Evolutionary conservation across 1,140 invertebrate genomes (phyloP), one percentile per base, ranked within the genome.

Genomic region (Aphaenogaster rudis): DNA sequence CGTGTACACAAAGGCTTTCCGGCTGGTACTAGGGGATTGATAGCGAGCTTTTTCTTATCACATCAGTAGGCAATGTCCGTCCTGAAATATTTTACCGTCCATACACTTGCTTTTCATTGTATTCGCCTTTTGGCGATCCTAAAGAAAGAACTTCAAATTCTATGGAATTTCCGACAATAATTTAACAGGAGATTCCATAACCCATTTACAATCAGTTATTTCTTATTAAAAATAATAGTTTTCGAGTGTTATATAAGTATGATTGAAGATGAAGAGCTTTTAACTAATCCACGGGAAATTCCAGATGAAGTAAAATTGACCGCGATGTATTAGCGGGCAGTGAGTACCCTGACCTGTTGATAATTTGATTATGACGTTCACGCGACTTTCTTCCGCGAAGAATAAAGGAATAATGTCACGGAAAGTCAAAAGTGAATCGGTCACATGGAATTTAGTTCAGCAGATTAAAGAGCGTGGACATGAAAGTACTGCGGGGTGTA

Each of bases 21-120:
- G n/a, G 33, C 69, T 61, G 28, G 69, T 63, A 76, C 42, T 36
- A 45, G 9, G 15, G n/a, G 15, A 71, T 54, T 74, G 69, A 74
- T 74, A 74, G 80, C 69, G 39, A 50, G 54, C 69, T 76, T 84
- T 84, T 84, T 84, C 80, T 84, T 84, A 84, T 84, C 80, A 69
- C 42, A 33, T 61, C 42, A 4, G 21, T 72, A 36, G 28, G 28
- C 42, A 54, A 82, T 61, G 54, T 74, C 42, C 66, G 28, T 39
- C 48, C 42, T 61, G 9, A 76, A 61, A 63, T 84, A 84, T 84
- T 61, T 84, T 8, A 61, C n/a, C 63, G 33, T 42, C 52, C 21
- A 21, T 48, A 84, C 33, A 50, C 15, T 61, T 21, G 39, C 3
- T 2, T 54, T 45, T 61, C 17, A 17, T 33, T 69, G 3, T 15